Evolutionary conservation across 2,113 vertebrate genomes (phyloP).

Genomic region (Sitta europaea): DNA sequence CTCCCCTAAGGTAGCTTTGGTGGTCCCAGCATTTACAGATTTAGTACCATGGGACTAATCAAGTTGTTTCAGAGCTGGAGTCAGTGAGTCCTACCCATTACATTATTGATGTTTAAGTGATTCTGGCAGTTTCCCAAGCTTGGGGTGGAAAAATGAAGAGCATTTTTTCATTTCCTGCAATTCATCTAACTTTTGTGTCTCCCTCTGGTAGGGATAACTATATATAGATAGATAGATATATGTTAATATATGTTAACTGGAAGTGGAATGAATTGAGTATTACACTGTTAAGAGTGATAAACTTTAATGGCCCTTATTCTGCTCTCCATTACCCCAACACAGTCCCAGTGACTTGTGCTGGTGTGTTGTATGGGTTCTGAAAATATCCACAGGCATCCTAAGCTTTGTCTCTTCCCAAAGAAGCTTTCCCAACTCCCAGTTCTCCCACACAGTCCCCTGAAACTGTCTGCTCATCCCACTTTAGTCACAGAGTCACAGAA

Average conservation of each 20-base stretch:
- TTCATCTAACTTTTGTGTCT: neutral
- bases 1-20: neutral
- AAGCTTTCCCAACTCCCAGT: neutral
- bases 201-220: neutral
- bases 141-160: neutral
- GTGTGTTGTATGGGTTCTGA: neutral
- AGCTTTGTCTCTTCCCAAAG: neutral
- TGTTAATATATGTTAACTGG: neutral
- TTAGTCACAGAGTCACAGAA: neutral
- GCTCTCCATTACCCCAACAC: neutral
- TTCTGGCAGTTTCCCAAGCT: neutral
- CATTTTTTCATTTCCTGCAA: neutral
- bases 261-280: neutral
- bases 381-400: neutral
- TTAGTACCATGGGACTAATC: neutral
- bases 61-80: neutral
- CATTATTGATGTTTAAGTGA: neutral
- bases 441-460: neutral
- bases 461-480: neutral
- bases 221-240: neutral
- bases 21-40: neutral
- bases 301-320: neutral
- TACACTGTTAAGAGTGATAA: neutral
- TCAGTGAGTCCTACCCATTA: neutral
- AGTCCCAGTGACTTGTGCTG: neutral